Percentiles rank a stretch among this genome's conserved stretches.
phyloP scores from a whole-genome alignment of 2,113 vertebrate genomes.

The Corythornis vintsioides region DNA sequence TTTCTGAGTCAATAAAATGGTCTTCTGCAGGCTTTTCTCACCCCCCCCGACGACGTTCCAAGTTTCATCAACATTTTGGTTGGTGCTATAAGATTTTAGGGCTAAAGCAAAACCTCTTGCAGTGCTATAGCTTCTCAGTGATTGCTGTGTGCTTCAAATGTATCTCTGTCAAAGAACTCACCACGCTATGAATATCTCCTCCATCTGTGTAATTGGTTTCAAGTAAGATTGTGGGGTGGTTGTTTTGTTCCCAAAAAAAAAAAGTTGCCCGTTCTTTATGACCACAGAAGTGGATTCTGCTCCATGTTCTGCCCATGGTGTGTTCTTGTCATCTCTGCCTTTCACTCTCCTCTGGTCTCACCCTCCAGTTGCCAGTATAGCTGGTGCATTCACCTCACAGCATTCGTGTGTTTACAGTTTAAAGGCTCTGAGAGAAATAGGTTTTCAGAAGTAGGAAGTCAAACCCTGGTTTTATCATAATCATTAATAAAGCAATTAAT shows the following conservation, averaged over 20 bases:
- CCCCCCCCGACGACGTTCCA: not conserved
- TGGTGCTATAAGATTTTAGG: not conserved
- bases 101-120: not conserved
- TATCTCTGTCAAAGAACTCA: not conserved
- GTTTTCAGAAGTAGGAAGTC: not conserved
- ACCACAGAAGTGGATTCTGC: not conserved
- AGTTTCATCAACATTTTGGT: fast-evolving
- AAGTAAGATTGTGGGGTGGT: not conserved
- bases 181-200: not conserved
- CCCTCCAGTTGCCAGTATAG: fast-evolving
- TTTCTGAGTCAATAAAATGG: not conserved
- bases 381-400: not conserved
- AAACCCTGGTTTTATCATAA: constrained; percentile 36
- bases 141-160: not conserved
- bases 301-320: not conserved
- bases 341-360: not conserved
- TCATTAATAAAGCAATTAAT: constrained; percentile 63
- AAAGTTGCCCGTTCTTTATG: not conserved
- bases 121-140: not conserved
- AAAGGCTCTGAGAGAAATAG: not conserved
- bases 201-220: not conserved
- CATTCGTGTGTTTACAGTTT: not conserved
- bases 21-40: not conserved
- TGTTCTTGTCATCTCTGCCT: not conserved
- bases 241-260: not conserved